Evolutionary conservation across 2,888 invertebrate genomes (phyloP), one percentile per base, ranked within the genome.

Genomic region (Sminthurides aquaticus): DNA sequence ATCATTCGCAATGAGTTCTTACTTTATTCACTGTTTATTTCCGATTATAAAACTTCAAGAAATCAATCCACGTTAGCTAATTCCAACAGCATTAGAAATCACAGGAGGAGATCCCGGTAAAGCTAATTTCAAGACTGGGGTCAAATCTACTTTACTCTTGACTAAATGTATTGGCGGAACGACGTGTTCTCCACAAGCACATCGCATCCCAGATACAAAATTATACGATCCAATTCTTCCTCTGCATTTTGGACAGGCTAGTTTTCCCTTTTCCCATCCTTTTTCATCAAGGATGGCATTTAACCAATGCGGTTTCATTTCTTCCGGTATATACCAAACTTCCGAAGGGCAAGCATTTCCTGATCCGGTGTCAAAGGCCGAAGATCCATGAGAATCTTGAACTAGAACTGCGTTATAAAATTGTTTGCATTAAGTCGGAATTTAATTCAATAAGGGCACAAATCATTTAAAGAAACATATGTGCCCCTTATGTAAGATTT

Each of bases 221-320:
- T 87, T 85, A 77, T 86, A 87, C 3, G 84, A 83, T 8, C 87
- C 87, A 29, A 87, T 79, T 78, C 84, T 81, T 48, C 80, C 80
- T 54, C 82, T 79, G 77, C 87, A 87, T 25, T 68, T 70, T 65
- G 79, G 81, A 78, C 87, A 87, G 67, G 82, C 81, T 29, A 87
- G 76, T 79, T 85, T 85, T n/a, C 87, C 87, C 77, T 84, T 86
- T 0, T 83, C 83, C 86, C 86, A 87, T 59, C 82, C 78, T 69
- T 83, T 82, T 64, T 79, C 78, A 75, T 84, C 82, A 49, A 86
- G 77, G 75, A 78, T 80, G 28, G 71, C 63, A 66, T 76, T 79
- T 63, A 86, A 81, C 86, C 86, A 86, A 20, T 76, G 70, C 0
- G 86, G 85, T 58, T 84, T 75, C 66, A 76, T 77, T n/a, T 84